Percentiles rank a stretch among this genome's conserved stretches.
Evolutionary conservation across 1,140 invertebrate species (phyloP).

Genomic region (Pantala flavescens): DNA sequence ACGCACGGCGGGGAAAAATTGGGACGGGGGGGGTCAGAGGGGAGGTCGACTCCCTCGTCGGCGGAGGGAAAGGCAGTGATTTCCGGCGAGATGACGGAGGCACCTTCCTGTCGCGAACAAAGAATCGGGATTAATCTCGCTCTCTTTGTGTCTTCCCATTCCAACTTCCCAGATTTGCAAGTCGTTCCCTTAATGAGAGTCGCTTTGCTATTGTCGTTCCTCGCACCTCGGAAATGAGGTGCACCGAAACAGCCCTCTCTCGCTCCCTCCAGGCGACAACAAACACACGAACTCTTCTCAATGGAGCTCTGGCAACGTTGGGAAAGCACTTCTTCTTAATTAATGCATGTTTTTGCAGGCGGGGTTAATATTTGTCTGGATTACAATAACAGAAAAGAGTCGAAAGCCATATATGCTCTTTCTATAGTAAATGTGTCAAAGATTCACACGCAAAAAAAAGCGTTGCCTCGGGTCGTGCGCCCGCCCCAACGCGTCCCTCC

Average conservation of each 20-base stretch:
- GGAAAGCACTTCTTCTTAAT: slow-evolving; percentile 16
- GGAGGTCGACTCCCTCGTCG: background rate
- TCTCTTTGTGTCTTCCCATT: slow-evolving; percentile 14
- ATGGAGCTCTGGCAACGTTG: slow-evolving; percentile 15
- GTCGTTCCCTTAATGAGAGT: slow-evolving; percentile 17
- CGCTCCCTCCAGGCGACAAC: slow-evolving; percentile 12
- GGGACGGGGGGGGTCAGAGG: background rate
- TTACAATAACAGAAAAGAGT: slow-evolving; percentile 14
- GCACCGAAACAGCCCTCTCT: slow-evolving; percentile 14
- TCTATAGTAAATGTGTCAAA: slow-evolving; percentile 14
- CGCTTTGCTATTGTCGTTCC: slow-evolving; percentile 16
- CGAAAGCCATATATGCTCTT: slow-evolving; percentile 2
- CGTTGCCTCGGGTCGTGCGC: background rate
- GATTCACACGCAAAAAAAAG: background rate
- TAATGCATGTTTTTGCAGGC: slow-evolving; percentile 16
- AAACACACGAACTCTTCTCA: slow-evolving; percentile 15
- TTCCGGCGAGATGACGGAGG: slow-evolving; percentile 17
- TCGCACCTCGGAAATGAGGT: slow-evolving; percentile 17
- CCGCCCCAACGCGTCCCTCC: too few relatives aligned
- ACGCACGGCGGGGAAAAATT: background rate
- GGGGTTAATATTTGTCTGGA: slow-evolving; percentile 15
- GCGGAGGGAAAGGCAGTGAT: slow-evolving; percentile 10
- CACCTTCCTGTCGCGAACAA: slow-evolving; percentile 15
- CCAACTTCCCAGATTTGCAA: slow-evolving; percentile 16
- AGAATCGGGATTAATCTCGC: slow-evolving; percentile 16